Base-by-base conservation (phyloP, 2,888 invertebrate genomes). In the Ichneumon xanthorius region DNA sequence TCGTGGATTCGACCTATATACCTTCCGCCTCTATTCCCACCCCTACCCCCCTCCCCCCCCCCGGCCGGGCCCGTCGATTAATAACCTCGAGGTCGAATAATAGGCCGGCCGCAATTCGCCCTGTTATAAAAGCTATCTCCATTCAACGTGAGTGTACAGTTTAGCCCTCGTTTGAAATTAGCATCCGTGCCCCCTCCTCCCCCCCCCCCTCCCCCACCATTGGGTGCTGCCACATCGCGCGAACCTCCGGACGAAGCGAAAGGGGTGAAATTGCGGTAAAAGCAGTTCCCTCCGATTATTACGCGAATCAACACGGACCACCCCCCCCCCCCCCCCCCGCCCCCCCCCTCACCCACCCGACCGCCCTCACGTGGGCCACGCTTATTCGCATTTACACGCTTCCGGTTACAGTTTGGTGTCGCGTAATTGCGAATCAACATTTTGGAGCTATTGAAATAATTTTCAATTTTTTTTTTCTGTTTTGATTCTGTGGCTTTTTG, bases 11-110 rank as follows among this genome's bases (percentile, higher is more conserved):
- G 37, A 26, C 67, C 76, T 53, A 37, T 48, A 58, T 30, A 37
- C 22, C 61, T 48, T n/a, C 30, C 40, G 40, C 40, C 40, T 40
- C 40, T 40, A 11, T 40, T 40, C 9, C 11, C 2, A 33, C 33
- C 40, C 40, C 40, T 9, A 9, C 40, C 40, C 40, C 9, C 1
- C 37, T 0, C 76, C 26, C 68, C 76, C 70, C 76, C 63, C 79
- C 30, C 67, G 4, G 14, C 26, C 68, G 63, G 55, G 50, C 26
- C 71, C 80, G 77, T 86, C 84, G 87, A 87, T 87, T 87, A 87
- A 87, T 87, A 87, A 87, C 80, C 86, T 73, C 72, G 82, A 85
- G 87, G 81, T 81, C 82, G 83, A 87, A 87, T 87, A 87, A 86
- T 86, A 82, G 86, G 72, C 76, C 71, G 50, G 50, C 80, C 76